Conservation (phyloP, 2,113 vertebrate species). For the Otis tarda region DNA sequence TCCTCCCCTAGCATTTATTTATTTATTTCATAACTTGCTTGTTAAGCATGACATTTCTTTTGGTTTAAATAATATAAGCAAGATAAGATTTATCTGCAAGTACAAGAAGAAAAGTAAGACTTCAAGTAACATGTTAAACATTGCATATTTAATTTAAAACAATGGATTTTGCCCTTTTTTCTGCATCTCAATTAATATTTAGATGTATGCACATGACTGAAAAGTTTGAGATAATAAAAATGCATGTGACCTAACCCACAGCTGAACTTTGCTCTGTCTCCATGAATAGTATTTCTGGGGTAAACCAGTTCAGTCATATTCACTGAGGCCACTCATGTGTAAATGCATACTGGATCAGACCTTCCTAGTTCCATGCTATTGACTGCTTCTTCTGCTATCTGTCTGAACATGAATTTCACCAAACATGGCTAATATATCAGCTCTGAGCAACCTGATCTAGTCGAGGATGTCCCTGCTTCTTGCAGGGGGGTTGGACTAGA, state of each 20-base stretch:
- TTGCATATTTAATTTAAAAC: neutral
- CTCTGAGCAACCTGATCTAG: no score
- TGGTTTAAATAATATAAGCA: neutral
- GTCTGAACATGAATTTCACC: neutral
- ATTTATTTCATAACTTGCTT: neutral
- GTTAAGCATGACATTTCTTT: neutral
- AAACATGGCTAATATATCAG: neutral
- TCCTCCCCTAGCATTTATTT: neutral
- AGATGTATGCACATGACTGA: neutral
- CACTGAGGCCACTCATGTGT: neutral
- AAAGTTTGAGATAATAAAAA: neutral
- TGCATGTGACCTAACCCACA: neutral
- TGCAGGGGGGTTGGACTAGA: no score
- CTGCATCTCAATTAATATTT: neutral
- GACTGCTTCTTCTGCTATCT: neutral
- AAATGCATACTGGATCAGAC: neutral
- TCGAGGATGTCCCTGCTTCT: no score
- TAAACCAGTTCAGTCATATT: neutral
- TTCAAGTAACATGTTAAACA: neutral
- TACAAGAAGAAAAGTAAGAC: neutral
- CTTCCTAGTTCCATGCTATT: neutral
- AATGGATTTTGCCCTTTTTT: neutral
- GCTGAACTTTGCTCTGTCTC: neutral
- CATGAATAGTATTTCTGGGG: neutral
- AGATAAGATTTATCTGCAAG: neutral